A percentile compares a stretch with the other conserved stretches of the same genome.
These are phyloP conservation scores for Asarcornis scutulata DNA, from an alignment of 2,113 vertebrate genomes.

Conservation along the genomic window DNA sequence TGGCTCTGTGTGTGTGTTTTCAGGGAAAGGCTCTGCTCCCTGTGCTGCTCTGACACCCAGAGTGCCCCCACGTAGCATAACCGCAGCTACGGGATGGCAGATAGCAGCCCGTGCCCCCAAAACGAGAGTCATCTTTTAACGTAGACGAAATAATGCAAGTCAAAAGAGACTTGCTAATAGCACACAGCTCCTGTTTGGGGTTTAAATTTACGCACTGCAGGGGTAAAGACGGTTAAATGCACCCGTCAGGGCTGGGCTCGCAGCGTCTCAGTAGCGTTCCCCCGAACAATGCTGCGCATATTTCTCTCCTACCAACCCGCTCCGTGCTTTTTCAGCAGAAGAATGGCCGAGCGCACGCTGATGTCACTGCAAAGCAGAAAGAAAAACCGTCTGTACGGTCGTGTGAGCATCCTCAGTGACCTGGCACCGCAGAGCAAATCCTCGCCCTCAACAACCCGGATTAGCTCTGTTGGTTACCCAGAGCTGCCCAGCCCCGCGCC, in stretches of 20 bases:
- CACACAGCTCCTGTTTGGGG: background rate
- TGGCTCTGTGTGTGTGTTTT: fast-evolving
- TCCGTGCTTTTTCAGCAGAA: background rate
- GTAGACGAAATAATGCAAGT: background rate
- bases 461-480: background rate
- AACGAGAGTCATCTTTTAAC: background rate
- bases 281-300: background rate
- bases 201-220: background rate
- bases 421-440: background rate
- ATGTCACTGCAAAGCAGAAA: background rate
- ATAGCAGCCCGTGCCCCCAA: no score
- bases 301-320: background rate
- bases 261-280: fast-evolving
- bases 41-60: background rate
- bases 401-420: fast-evolving
- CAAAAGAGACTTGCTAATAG: background rate
- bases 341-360: background rate
- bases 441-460: fast-evolving
- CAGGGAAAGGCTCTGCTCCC: background rate
- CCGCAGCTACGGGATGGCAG: no score
- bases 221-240: background rate
- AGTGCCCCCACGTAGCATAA: fast-evolving
- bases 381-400: fast-evolving
- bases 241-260: background rate
- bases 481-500: background rate